Conservation (phyloP, 2,113 vertebrate genomes). For the Ammodytes dubius region DNA sequence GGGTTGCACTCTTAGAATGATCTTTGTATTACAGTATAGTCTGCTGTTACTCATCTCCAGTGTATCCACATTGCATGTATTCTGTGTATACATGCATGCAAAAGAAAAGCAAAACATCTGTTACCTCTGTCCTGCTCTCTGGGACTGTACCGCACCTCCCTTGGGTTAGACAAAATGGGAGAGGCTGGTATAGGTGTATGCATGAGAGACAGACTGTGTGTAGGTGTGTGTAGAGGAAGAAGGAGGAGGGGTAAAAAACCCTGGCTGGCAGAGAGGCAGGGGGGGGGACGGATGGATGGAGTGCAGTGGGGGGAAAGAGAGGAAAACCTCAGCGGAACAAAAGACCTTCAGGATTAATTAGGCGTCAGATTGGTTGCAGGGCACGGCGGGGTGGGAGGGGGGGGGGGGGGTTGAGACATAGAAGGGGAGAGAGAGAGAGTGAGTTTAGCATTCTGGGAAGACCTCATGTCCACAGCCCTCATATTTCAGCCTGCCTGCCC, state of each 20-base stretch:
- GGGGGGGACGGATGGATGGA: conserved; percentile 77
- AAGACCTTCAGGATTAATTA: conserved; percentile 89
- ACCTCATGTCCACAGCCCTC: conserved; percentile 70
- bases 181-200: conserved; percentile 51
- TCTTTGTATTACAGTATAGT: not conserved
- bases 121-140: conserved; percentile 53
- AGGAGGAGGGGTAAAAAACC: conserved; percentile 21
- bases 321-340: conserved; percentile 83
- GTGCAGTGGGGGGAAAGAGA: conserved; percentile 70
- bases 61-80: not conserved
- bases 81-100: not conserved
- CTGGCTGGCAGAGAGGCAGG: conserved; percentile 46
- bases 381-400: conserved; percentile 54
- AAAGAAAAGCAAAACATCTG: conserved; percentile 64
- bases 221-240: not conserved
- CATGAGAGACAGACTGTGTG: conserved; percentile 21
- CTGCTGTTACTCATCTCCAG: not conserved
- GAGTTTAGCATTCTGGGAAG: conserved; percentile 81
- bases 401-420: conserved; percentile 27
- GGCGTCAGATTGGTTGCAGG: conserved; percentile 86
- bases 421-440: conserved; percentile 15
- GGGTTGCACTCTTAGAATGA: not conserved
- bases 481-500: conserved; percentile 83
- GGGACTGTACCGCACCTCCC: conserved; percentile 56
- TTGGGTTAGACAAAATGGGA: conserved; percentile 51